Conservation (phyloP, 2,888 invertebrate species). For the Serrognathus titanus region DNA sequence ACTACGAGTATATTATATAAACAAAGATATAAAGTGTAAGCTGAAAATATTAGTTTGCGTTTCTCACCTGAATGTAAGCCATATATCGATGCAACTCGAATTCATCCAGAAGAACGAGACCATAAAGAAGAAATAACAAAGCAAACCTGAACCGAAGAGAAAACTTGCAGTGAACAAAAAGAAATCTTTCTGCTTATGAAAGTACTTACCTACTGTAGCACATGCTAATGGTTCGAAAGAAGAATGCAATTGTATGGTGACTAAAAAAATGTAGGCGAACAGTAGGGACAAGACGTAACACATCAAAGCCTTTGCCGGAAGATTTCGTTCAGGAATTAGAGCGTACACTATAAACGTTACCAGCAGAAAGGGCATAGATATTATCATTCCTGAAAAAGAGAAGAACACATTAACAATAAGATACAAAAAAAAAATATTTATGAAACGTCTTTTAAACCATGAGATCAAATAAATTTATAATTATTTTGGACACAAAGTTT, state of each 20-base stretch:
- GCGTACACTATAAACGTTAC: slow-evolving; percentile 71
- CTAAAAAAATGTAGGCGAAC: slow-evolving; percentile 61
- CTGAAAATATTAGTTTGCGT: not conserved
- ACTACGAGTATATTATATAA: no score
- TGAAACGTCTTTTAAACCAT: no score
- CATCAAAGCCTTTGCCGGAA: slow-evolving; percentile 75
- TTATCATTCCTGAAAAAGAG: slow-evolving; percentile 58
- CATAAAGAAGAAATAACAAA: slow-evolving; percentile 73
- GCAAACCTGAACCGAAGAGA: slow-evolving; percentile 60
- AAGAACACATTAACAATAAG: not conserved
- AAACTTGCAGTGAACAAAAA: not conserved
- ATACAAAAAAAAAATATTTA: not conserved
- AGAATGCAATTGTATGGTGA: slow-evolving; percentile 53
- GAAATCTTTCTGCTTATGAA: no score
- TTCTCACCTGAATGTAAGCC: slow-evolving; percentile 74
- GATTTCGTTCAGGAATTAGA: slow-evolving; percentile 67
- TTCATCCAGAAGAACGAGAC: slow-evolving; percentile 84
- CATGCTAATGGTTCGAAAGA: slow-evolving; percentile 39
- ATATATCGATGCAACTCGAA: slow-evolving; percentile 83
- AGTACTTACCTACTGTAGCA: slow-evolving; percentile 22
- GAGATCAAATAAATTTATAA: no score
- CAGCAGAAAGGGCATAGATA: slow-evolving; percentile 71
- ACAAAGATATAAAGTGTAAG: no score
- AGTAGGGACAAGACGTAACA: slow-evolving; percentile 67
- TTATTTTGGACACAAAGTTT: no score